A percentile compares a stretch with the other conserved stretches of the same genome.
Evolutionary conservation across 2,888 invertebrate species (phyloP).

Genomic region (Megastigmus dorsalis): DNA sequence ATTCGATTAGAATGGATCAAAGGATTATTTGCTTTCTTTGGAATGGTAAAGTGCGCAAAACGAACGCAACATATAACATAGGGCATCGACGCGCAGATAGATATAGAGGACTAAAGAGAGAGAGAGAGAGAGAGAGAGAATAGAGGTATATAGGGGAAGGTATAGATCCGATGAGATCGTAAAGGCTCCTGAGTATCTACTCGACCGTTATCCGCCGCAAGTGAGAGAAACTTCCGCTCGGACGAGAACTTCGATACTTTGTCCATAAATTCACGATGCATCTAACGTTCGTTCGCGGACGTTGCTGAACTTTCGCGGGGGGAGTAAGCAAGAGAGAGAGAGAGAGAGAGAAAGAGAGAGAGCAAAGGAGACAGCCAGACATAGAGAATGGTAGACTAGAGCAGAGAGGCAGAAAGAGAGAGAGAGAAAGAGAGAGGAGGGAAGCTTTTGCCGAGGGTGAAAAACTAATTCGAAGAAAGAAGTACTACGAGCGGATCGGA

Average conservation of each 20-base stretch:
- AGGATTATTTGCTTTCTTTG: constrained; percentile 51
- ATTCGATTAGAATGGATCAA: constrained; percentile 35
- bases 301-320: constrained; percentile 34
- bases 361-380: background rate
- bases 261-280: constrained; percentile 55
- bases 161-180: constrained; percentile 43
- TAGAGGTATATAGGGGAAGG: background rate
- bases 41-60: constrained; percentile 9
- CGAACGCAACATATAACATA: constrained; percentile 12
- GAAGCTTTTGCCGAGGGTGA: constrained; percentile 26
- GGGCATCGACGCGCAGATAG: background rate
- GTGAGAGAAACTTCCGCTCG: constrained; percentile 52
- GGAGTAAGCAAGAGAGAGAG: background rate
- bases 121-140: constrained; percentile 14
- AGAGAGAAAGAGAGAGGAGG: background rate
- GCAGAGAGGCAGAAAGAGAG: constrained; percentile 1
- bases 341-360: background rate
- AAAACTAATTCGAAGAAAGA: constrained; percentile 52
- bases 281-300: constrained; percentile 32
- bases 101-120: background rate
- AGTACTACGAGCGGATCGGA: constrained; percentile 37
- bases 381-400: no score
- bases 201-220: constrained; percentile 52
- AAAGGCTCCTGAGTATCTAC: constrained; percentile 46
- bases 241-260: constrained; percentile 50